These are phyloP conservation scores for Cephus pygmeus DNA, from an alignment of 2,888 invertebrate species.

Conservation along the genomic window DNA sequence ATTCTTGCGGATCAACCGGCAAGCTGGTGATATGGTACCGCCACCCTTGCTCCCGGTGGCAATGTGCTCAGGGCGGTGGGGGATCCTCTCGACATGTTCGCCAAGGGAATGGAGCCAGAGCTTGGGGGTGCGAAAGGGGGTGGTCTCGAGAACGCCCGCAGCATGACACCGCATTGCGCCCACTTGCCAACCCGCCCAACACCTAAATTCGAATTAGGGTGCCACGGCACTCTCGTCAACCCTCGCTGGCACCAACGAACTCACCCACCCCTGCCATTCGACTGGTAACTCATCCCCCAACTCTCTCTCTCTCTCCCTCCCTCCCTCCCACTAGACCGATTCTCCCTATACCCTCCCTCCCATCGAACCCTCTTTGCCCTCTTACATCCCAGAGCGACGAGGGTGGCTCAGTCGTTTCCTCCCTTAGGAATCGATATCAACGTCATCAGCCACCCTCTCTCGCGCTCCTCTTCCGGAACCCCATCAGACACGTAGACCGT, in stretches of 20 bases:
- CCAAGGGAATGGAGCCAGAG: neutral
- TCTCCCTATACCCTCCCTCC: constrained; percentile 23
- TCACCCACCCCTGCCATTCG: constrained; percentile 14
- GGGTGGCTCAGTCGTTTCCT: constrained; percentile 39
- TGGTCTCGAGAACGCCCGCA: constrained; percentile 51
- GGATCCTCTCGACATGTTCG: neutral
- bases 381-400: constrained; percentile 22
- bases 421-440: constrained; percentile 54
- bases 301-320: constrained; percentile 17
- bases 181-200: constrained; percentile 59
- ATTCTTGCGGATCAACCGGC: neutral
- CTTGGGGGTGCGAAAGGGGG: neutral
- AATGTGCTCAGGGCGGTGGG: neutral
- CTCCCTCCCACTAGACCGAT: constrained; percentile 21
- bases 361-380: constrained; percentile 29
- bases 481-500: constrained; percentile 10
- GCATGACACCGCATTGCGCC: constrained; percentile 62
- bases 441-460: constrained; percentile 48
- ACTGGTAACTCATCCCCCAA: neutral
- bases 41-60: neutral
- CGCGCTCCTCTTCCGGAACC: constrained; percentile 34
- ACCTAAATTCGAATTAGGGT: constrained; percentile 63
- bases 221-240: constrained; percentile 55
- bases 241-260: constrained; percentile 6
- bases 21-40: neutral